Conservation (phyloP, 2,888 invertebrate species). For the Argyra leucocephala region DNA sequence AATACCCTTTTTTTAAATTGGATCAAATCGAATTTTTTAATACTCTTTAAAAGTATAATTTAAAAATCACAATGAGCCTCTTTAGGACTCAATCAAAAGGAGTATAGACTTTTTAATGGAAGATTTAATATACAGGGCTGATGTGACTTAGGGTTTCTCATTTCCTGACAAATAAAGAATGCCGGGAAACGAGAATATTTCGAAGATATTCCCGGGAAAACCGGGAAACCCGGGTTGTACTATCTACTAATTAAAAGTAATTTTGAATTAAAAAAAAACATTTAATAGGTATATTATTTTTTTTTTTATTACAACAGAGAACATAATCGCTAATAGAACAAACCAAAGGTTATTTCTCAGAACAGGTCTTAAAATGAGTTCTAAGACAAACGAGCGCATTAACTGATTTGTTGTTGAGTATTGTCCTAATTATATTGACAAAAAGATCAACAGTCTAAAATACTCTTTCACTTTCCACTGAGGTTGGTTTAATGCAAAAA, state of each 20-base stretch:
- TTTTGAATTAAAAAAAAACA: not conserved
- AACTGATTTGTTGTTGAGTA: slow-evolving; percentile 8
- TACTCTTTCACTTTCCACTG: slow-evolving; percentile 10
- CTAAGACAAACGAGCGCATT: slow-evolving; percentile 13
- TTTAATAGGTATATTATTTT: slow-evolving; percentile 1
- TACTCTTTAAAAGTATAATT: too few species aligned
- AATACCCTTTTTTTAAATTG: too few species aligned
- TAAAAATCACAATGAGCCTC: too few species aligned
- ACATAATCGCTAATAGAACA: slow-evolving; percentile 9
- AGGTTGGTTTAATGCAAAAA: slow-evolving; percentile 8
- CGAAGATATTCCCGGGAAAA: slow-evolving; percentile 8
- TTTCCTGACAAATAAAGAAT: slow-evolving; percentile 7
- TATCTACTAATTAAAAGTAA: not conserved
- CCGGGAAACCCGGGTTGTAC: not conserved
- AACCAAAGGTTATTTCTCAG: slow-evolving; percentile 10
- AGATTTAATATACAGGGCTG: too few species aligned
- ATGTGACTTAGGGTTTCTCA: slow-evolving; percentile 13
- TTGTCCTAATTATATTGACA: slow-evolving; percentile 11
- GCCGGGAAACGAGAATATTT: slow-evolving; percentile 10
- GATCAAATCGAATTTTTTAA: too few species aligned
- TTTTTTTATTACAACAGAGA: slow-evolving; percentile 5
- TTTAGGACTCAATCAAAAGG: too few species aligned
- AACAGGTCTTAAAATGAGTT: slow-evolving; percentile 12
- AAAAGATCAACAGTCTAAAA: slow-evolving; percentile 11
- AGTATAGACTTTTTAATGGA: too few species aligned